Percentiles rank a stretch among this genome's conserved stretches.
Evolutionary conservation across 1,140 invertebrate genomes (phyloP).

Genomic region (Plectus sambesii): DNA sequence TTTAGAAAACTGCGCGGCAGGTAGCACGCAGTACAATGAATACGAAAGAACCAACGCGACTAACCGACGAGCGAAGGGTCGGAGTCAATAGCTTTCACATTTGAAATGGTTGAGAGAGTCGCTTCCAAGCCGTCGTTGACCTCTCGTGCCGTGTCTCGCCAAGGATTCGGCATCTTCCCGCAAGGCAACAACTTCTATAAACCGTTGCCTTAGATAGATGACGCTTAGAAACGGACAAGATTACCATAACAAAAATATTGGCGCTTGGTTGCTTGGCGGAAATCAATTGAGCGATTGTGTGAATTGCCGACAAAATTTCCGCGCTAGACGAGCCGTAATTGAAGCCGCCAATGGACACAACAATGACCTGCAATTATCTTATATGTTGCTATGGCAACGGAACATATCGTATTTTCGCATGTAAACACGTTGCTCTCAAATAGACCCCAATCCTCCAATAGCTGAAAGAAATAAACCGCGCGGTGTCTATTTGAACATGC

Average conservation of each 20-base stretch:
- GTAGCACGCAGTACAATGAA: too few species aligned
- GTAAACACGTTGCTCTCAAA: too few species aligned
- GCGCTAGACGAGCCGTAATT: slow-evolving; percentile 6
- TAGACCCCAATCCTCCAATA: too few species aligned
- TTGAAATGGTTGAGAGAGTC: too few species aligned
- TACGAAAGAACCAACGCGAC: too few species aligned
- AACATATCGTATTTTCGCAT: too few species aligned
- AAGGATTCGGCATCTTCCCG: slow-evolving; percentile 8
- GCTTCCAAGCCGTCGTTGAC: slow-evolving; percentile 16
- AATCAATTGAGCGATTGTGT: slow-evolving; percentile 3
- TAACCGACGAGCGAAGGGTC: too few species aligned
- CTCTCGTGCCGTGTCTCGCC: slow-evolving; percentile 10
- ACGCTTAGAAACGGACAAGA: slow-evolving; percentile 1
- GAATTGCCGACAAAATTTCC: slow-evolving; percentile 5
- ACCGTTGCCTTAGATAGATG: not conserved
- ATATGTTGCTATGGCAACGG: too few species aligned
- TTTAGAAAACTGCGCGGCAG: too few species aligned
- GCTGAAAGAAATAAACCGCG: too few species aligned
- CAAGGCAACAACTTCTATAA: slow-evolving; percentile 17
- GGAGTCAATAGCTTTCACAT: too few species aligned
- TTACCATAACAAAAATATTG: slow-evolving; percentile 18
- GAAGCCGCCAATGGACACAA: slow-evolving; percentile 17
- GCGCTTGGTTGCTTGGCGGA: slow-evolving; percentile 11
- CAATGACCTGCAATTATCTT: slow-evolving; percentile 4
- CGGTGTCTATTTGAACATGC: too few species aligned